Evolutionary conservation across 2,797 vertebrate genomes (phyloP), one percentile per base, ranked within the genome.

Genomic region (Kryptopterus vitreolus): DNA sequence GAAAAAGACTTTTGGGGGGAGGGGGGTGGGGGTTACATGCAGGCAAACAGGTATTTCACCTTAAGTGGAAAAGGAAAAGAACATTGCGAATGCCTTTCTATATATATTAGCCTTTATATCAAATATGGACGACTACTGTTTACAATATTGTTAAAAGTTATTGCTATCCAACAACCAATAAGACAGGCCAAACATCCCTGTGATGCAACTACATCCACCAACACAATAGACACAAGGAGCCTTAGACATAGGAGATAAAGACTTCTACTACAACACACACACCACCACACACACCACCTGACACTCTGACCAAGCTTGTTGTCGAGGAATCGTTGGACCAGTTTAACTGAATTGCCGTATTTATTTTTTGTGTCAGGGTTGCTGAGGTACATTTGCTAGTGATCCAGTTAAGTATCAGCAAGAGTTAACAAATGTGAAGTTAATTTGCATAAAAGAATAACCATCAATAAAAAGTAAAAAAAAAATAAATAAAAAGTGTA

Each of bases 361-460:
- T 92, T 87, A 88, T 88, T 85, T 88, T 81, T 84, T 72, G 61
- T 84, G 87, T 89, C 82, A 62, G 81, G 88, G 89, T 82, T 71
- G 87, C 50, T 59, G 82, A 88, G 88, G 91, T 90, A 77, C 81
- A 84, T 50, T 80, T 82, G 73, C 88, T 91, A 91, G 92, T 91
- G 90, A 76, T 70, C 38, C 10, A 43, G 38, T 43, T 43, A 43
- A 43, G 38, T 10, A 43, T 43, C 10, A 26, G 7, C 66, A 50
- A 11, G 16, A 15, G 38, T 18, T n/a, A 26, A 48, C 13, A 26
- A 18, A 16, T 2, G 33, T 63, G 26, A 16, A 33, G 29, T 63
- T 10, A 18, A 12, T 31, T 35, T 63, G 35, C 20, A 38, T n/a
- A 65, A 38, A 22, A 65, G n/a, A n/a, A n/a, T n/a, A n/a, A n/a